Evolutionary conservation across 2,797 vertebrate genomes (phyloP).

Genomic region (Potorous gilbertii): DNA sequence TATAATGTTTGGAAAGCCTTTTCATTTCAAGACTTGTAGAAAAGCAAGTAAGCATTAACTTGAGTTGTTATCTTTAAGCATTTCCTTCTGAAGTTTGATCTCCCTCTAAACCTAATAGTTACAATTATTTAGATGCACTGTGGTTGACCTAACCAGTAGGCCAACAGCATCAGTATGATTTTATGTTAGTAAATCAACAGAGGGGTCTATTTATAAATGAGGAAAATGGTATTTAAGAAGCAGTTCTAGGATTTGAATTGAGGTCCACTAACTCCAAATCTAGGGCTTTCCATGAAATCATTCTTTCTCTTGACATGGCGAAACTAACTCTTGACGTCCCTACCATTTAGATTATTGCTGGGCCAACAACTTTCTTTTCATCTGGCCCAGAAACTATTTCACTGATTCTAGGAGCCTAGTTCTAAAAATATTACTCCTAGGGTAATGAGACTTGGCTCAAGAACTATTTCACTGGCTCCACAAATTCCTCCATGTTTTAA

Average conservation of each 20-base stretch:
- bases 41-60: slow-evolving; percentile 80
- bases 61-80: slow-evolving; percentile 76
- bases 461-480: not conserved
- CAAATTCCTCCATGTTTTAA: not conserved
- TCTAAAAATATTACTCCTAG: not conserved
- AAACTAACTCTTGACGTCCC: not conserved
- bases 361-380: not conserved
- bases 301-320: not conserved
- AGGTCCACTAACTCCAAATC: not conserved
- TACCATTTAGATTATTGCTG: too few relatives aligned
- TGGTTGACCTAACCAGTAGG: slow-evolving; percentile 71
- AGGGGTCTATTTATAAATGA: slow-evolving; percentile 39
- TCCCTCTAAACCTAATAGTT: slow-evolving; percentile 76
- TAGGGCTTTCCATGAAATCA: not conserved
- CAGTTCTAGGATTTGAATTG: not conserved
- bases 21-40: slow-evolving; percentile 81
- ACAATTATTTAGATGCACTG: slow-evolving; percentile 80
- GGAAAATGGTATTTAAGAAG: not conserved
- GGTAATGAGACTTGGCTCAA: not conserved
- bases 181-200: not conserved
- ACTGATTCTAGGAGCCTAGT: not conserved
- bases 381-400: not conserved
- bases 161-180: not conserved
- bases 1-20: slow-evolving; percentile 80
- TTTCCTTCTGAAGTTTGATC: slow-evolving; percentile 80